Conservation (phyloP, 2,113 vertebrate species). For the Ictalurus furcatus region DNA sequence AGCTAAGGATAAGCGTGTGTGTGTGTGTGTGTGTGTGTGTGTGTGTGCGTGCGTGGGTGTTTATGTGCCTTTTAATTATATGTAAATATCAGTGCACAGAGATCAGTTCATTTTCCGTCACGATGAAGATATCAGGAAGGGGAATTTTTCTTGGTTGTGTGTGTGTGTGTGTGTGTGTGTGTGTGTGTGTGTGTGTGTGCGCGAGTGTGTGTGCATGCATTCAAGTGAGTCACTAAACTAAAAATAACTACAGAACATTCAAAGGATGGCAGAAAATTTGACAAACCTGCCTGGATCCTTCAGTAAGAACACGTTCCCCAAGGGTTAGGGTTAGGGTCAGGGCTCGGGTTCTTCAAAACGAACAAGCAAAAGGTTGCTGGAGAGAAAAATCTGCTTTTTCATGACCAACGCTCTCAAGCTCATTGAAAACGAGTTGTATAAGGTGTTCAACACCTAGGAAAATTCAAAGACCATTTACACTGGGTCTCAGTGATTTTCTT, state of each 20-base stretch:
- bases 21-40: not conserved
- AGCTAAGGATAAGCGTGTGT: not conserved
- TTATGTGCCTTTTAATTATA: not conserved
- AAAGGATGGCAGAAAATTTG: not conserved
- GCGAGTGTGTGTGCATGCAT: not conserved
- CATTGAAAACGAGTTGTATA: not conserved
- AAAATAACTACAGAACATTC: not conserved
- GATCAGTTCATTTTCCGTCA: no score
- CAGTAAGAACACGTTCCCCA: not conserved
- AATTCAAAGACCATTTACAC: not conserved
- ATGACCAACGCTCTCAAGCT: not conserved
- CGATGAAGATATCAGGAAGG: no score
- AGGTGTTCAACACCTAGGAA: not conserved
- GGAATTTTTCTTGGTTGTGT: not conserved
- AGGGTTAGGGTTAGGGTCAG: no score
- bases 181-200: constrained; percentile 3
- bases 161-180: constrained; percentile 7
- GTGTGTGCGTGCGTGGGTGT: not conserved
- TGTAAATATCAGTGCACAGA: not conserved
- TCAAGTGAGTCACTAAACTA: not conserved
- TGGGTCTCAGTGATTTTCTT: not conserved
- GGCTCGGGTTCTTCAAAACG: not conserved
- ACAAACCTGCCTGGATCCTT: not conserved
- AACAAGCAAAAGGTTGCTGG: not conserved
- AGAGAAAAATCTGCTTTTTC: not conserved